A percentile compares a stretch with the other conserved stretches of the same genome.
Evolutionary conservation across 2,113 vertebrate species (phyloP).

Genomic region (Prolemur simus): DNA sequence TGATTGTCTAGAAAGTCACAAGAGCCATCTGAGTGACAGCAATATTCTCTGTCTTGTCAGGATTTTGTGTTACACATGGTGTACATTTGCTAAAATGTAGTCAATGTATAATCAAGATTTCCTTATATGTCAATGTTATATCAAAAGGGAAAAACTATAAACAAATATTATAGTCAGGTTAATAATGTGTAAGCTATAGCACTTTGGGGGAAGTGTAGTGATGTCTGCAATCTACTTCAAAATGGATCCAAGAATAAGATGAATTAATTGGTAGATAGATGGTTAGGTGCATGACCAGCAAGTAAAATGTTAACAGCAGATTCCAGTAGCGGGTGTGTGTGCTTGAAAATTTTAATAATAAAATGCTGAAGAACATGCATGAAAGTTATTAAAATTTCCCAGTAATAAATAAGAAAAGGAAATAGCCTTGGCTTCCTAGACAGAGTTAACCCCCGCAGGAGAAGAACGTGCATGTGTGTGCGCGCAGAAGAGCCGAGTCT

Average conservation of each 20-base stretch:
- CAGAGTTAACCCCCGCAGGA: background rate
- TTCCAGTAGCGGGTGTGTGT: fast-evolving
- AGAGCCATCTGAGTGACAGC: background rate
- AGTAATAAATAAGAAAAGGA: background rate
- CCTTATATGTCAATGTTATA: background rate
- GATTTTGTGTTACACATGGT: background rate
- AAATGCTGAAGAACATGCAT: background rate
- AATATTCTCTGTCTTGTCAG: background rate
- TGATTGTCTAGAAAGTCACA: background rate
- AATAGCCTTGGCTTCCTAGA: background rate
- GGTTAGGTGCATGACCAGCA: background rate
- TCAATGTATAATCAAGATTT: background rate
- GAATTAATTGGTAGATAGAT: background rate
- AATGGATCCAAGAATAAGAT: background rate
- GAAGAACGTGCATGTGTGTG: background rate
- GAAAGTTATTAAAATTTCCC: background rate
- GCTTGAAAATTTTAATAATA: background rate
- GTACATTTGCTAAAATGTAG: background rate
- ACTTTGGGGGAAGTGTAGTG: background rate
- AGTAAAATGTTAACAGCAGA: background rate
- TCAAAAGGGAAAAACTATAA: background rate
- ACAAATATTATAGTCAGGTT: background rate
- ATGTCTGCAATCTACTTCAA: background rate
- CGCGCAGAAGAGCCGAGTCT: background rate
- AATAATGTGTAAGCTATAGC: fast-evolving